Evolutionary conservation across 2,797 vertebrate species (phyloP).

Genomic region (Falco novaeseelandiae): DNA sequence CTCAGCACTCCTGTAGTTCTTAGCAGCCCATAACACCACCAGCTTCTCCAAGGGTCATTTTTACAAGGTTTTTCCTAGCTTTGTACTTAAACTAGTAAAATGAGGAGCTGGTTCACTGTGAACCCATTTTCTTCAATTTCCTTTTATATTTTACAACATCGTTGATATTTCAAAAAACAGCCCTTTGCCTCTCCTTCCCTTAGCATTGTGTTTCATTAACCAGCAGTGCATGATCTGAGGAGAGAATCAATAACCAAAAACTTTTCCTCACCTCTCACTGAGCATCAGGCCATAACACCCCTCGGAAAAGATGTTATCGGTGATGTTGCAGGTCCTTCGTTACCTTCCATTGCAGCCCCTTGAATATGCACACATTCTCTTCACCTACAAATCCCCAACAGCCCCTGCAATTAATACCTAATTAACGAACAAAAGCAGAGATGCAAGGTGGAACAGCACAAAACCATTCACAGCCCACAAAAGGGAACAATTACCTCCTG

Average conservation of each 20-base stretch:
- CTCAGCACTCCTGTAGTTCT: neutral
- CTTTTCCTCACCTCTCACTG: slow-evolving; percentile 14
- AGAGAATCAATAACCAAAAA: slow-evolving; percentile 53
- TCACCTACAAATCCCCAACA: slow-evolving; percentile 60
- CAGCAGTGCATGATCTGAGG: neutral
- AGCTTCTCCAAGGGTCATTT: neutral
- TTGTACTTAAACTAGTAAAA: neutral
- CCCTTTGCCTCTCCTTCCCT: neutral
- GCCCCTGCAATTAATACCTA: slow-evolving; percentile 73
- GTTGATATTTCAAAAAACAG: neutral
- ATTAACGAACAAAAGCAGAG: slow-evolving; percentile 77
- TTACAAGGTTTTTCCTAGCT: neutral
- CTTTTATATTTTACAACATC: neutral
- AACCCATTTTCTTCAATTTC: neutral
- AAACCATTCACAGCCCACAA: slow-evolving; percentile 54
- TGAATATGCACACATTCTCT: neutral
- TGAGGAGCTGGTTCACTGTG: neutral
- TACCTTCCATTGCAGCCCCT: slow-evolving; percentile 13
- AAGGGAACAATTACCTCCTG: slow-evolving; percentile 70
- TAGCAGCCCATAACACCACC: neutral
- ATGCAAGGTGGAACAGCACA: slow-evolving; percentile 73
- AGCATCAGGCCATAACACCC: slow-evolving; percentile 8
- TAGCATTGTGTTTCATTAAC: neutral
- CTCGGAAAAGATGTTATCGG: neutral
- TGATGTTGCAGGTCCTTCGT: neutral